Evolutionary conservation across 2,888 invertebrate genomes (phyloP).

Genomic region (Selenia dentaria): DNA sequence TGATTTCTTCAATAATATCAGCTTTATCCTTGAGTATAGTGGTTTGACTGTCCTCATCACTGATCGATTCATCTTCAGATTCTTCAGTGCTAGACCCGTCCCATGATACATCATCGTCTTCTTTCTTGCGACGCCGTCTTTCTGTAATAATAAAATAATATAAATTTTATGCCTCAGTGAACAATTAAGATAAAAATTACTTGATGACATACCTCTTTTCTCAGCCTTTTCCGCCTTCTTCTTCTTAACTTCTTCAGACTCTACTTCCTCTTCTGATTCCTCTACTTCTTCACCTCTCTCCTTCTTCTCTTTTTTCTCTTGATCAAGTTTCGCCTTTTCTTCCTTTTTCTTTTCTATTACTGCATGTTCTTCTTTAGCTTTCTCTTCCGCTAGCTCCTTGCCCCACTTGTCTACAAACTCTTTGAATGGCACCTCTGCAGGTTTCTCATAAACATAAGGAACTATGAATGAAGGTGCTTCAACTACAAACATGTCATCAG

Average conservation of each 20-base stretch:
- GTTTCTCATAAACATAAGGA: slow-evolving; percentile 96
- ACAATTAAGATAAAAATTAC: too few species aligned
- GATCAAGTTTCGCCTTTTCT: slow-evolving; percentile 59
- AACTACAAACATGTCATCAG: slow-evolving; percentile 96
- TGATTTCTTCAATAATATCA: slow-evolving; percentile 78
- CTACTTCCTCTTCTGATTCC: slow-evolving; percentile 49
- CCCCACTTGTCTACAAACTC: slow-evolving; percentile 88
- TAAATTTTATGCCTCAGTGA: neutral
- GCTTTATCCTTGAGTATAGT: slow-evolving; percentile 82
- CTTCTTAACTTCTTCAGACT: slow-evolving; percentile 49
- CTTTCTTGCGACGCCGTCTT: slow-evolving; percentile 53
- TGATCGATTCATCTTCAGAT: slow-evolving; percentile 72
- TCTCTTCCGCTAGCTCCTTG: slow-evolving; percentile 86
- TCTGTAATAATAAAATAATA: slow-evolving; percentile 41
- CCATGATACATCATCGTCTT: slow-evolving; percentile 84
- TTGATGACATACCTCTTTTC: slow-evolving; percentile 49
- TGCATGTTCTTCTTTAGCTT: slow-evolving; percentile 81
- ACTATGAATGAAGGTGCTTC: slow-evolving; percentile 97
- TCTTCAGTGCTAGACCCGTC: slow-evolving; percentile 81
- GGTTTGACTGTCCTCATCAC: slow-evolving; percentile 67
- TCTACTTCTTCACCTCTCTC: slow-evolving; percentile 55
- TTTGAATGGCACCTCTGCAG: slow-evolving; percentile 91
- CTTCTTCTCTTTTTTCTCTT: slow-evolving; percentile 48
- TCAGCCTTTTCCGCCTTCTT: slow-evolving; percentile 47
- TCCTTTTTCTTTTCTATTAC: slow-evolving; percentile 56